Evolutionary conservation across 2,113 vertebrate genomes (phyloP).

Genomic region (Zapornia atra): DNA sequence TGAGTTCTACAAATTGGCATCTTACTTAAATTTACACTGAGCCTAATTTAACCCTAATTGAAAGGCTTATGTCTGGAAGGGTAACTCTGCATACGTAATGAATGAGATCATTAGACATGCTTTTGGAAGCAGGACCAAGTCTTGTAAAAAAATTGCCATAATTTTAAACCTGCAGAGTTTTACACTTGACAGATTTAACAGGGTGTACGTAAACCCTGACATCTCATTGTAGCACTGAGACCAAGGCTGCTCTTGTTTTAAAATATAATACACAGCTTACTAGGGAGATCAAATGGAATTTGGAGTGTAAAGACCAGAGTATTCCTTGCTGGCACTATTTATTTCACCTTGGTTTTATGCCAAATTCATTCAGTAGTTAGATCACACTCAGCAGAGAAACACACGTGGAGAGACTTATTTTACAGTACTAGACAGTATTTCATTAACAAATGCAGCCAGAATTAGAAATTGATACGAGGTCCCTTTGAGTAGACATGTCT

Average conservation of each 20-base stretch:
- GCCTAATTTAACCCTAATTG: background rate
- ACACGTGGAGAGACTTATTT: background rate
- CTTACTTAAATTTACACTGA: conserved; percentile 43
- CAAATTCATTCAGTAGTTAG: background rate
- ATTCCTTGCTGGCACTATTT: background rate
- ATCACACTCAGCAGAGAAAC: background rate
- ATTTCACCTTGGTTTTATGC: background rate
- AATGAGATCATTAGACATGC: conserved; percentile 37
- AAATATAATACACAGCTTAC: background rate
- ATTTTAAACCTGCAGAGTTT: conserved; percentile 43
- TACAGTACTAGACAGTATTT: background rate
- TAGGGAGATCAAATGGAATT: background rate
- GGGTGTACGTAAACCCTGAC: background rate
- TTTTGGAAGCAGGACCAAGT: conserved; percentile 42
- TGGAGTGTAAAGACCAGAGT: background rate
- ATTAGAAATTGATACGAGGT: background rate
- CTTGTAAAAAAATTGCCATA: conserved; percentile 60
- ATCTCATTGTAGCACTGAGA: background rate
- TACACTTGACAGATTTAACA: conserved; percentile 30
- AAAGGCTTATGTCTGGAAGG: background rate
- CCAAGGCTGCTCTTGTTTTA: background rate
- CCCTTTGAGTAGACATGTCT: background rate
- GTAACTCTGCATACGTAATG: background rate
- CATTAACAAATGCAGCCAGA: background rate
- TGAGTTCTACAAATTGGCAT: background rate